A percentile compares a stretch with the other conserved stretches of the same genome.
Conservation (phyloP, 1,140 invertebrate genomes). For the Ips nitidus region DNA sequence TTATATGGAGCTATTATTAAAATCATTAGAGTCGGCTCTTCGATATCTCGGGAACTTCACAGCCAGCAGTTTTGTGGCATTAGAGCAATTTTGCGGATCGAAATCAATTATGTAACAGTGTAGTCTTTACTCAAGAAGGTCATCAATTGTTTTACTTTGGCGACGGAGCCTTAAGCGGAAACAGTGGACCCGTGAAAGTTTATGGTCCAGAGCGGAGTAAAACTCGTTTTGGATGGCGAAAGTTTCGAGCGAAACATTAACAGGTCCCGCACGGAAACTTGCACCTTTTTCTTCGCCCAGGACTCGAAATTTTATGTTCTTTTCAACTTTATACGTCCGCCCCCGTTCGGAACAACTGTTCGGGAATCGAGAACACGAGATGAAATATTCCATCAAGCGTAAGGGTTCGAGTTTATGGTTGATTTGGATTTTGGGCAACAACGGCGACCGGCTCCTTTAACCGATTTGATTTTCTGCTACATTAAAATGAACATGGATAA, state of each 20-base stretch:
- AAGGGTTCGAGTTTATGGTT: constrained; percentile 17
- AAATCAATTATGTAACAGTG: too few relatives aligned
- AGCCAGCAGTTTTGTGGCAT: too few relatives aligned
- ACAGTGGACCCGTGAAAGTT: constrained; percentile 36
- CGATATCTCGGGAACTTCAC: too few relatives aligned
- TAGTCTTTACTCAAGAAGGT: neutral
- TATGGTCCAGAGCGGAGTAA: constrained; percentile 40
- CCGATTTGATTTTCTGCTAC: too few relatives aligned
- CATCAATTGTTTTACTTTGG: neutral
- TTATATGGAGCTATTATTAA: too few relatives aligned
- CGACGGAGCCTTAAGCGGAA: constrained; percentile 28
- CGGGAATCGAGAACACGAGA: constrained; percentile 18
- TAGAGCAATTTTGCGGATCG: neutral
- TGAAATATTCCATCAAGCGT: constrained; percentile 21
- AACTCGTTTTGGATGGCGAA: constrained; percentile 39
- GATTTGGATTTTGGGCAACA: constrained; percentile 6
- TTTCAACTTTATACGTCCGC: constrained; percentile 19
- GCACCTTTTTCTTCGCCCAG: constrained; percentile 22
- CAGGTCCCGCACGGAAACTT: constrained; percentile 37
- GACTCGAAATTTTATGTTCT: constrained; percentile 26
- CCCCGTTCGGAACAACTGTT: constrained; percentile 23
- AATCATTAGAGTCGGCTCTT: too few relatives aligned
- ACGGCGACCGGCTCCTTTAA: too few relatives aligned
- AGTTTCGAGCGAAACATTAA: constrained; percentile 40
- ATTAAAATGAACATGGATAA: too few relatives aligned